Conservation (phyloP, 2,113 vertebrate genomes). For the Crotalus horridus region DNA sequence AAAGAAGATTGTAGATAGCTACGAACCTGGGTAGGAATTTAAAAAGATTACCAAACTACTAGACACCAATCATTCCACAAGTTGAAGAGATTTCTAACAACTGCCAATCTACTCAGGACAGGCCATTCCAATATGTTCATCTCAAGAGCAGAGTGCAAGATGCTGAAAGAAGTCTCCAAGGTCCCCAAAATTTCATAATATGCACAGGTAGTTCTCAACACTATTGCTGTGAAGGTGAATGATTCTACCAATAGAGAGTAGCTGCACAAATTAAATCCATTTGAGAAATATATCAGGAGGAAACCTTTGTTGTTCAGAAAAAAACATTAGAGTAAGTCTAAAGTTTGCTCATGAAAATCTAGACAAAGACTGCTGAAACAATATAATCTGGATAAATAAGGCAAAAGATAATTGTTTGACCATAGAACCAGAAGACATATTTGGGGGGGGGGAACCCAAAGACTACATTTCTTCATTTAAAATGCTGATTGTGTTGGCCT, state of each 20-base stretch:
- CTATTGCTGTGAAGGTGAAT: background rate
- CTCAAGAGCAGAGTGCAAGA: background rate
- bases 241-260: background rate
- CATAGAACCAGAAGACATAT: background rate
- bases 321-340: background rate
- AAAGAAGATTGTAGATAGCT: background rate
- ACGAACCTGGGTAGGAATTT: background rate
- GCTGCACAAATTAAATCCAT: background rate
- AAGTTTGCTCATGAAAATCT: background rate
- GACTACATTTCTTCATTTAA: background rate
- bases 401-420: background rate
- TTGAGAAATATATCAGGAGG: background rate
- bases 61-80: background rate
- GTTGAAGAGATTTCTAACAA: background rate
- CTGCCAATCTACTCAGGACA: background rate
- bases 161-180: background rate
- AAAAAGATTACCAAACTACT: background rate
- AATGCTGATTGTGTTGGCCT: background rate
- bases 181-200: background rate
- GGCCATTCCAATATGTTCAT: background rate
- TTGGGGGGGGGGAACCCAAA: background rate
- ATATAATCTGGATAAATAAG: background rate
- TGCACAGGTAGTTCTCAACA: background rate
- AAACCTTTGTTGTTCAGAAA: background rate
- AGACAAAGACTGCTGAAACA: background rate